Evolutionary conservation across 2,888 invertebrate species (phyloP).

Genomic region (Mesopsocus fuscifrons): DNA sequence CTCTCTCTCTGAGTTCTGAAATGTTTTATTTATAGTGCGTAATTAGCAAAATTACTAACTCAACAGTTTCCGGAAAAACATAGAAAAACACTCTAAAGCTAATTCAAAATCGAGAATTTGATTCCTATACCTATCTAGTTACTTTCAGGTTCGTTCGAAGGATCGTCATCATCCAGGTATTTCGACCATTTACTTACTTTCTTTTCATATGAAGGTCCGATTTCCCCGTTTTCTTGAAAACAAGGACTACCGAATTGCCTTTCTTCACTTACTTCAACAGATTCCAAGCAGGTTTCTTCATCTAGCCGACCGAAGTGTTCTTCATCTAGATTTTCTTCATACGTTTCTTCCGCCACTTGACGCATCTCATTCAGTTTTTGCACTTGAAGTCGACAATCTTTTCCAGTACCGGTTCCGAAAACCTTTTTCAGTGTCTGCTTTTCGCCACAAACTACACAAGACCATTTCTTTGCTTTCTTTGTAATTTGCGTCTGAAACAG

Average conservation of each 20-base stretch:
- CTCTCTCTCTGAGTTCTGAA: no score
- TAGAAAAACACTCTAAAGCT: no score
- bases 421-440: slow-evolving; percentile 5
- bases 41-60: no score
- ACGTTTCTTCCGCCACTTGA: background rate
- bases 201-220: background rate
- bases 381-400: background rate
- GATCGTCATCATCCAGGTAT: background rate
- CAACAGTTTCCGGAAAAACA: no score
- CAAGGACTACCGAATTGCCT: background rate
- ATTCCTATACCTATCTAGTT: no score
- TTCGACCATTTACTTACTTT: background rate
- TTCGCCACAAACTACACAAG: background rate
- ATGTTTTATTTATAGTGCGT: no score
- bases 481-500: slow-evolving; percentile 1
- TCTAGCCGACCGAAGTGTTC: background rate
- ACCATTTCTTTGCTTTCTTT: slow-evolving; percentile 3
- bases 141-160: no score
- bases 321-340: slow-evolving; percentile 1
- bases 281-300: background rate
- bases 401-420: slow-evolving; percentile 1
- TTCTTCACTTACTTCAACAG: background rate
- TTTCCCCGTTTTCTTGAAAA: background rate
- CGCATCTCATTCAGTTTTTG: slow-evolving; percentile 1
- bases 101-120: no score